Conservation (phyloP, 2,797 vertebrate species). For the Platyrinchus mystaceus region DNA sequence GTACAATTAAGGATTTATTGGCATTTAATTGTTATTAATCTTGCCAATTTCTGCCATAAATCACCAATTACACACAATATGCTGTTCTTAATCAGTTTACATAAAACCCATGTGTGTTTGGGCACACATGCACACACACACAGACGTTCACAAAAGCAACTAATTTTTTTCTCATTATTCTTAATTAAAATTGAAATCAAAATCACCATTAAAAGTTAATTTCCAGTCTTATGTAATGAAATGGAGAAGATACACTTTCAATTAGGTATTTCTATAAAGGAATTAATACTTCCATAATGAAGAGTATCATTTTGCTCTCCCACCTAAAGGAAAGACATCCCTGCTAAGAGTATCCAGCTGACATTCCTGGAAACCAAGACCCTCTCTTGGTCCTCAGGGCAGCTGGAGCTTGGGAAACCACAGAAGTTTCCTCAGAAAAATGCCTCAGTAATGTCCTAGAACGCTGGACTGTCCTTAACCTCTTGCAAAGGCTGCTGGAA, state of each 20-base stretch:
- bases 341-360: neutral
- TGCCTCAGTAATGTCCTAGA: neutral
- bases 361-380: neutral
- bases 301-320: neutral
- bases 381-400: neutral
- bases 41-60: neutral
- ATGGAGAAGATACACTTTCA: neutral
- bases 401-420: neutral
- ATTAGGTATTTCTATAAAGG: neutral
- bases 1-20: conserved; percentile 23
- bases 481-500: neutral
- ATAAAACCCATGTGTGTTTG: neutral
- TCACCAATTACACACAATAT: neutral
- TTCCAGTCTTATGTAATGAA: neutral
- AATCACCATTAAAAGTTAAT: neutral
- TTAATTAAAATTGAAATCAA: neutral
- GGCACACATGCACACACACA: fast-evolving
- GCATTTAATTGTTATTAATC: conserved; percentile 35
- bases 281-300: neutral
- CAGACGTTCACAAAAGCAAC: neutral
- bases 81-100: neutral
- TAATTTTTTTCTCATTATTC: neutral
- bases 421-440: neutral
- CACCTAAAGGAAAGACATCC: neutral
- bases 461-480: neutral